phyloP scores from a whole-genome alignment of 1,140 invertebrate species.

The Ceratosolen fusciceps region DNA sequence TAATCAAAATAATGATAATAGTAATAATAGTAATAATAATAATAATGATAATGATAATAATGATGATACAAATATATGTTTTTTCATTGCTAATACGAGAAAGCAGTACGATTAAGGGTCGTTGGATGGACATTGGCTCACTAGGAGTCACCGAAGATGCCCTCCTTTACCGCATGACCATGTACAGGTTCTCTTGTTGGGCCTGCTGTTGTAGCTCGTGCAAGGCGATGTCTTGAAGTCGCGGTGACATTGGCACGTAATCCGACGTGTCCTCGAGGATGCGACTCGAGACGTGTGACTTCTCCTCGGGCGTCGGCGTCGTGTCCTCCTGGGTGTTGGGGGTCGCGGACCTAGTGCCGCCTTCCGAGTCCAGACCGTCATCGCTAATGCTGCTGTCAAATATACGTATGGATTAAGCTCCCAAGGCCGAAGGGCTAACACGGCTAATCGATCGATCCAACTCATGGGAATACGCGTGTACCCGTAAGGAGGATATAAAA shows the following conservation, averaged over 20 bases:
- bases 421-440: too few species aligned
- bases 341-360: constrained; percentile 56
- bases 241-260: constrained; percentile 68
- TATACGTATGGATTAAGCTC: too few species aligned
- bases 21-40: too few species aligned
- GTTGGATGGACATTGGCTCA: background rate
- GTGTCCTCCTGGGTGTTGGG: constrained; percentile 57
- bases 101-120: background rate
- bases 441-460: too few species aligned
- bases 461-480: too few species aligned
- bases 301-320: constrained; percentile 56
- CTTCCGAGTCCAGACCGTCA: constrained; percentile 60
- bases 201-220: constrained; percentile 53
- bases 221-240: constrained; percentile 57
- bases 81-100: background rate
- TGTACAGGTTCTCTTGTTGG: constrained; percentile 62
- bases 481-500: too few species aligned
- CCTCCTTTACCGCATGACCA: constrained; percentile 64
- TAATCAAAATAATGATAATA: too few species aligned
- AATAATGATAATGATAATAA: too few species aligned
- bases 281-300: constrained; percentile 34
- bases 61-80: constrained; percentile 10
- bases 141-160: background rate
- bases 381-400: constrained; percentile 59
- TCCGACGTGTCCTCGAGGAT: constrained; percentile 58